These are phyloP conservation scores for Pseudoips prasinana DNA, from an alignment of 2,888 invertebrate genomes.

Conservation along the genomic window DNA sequence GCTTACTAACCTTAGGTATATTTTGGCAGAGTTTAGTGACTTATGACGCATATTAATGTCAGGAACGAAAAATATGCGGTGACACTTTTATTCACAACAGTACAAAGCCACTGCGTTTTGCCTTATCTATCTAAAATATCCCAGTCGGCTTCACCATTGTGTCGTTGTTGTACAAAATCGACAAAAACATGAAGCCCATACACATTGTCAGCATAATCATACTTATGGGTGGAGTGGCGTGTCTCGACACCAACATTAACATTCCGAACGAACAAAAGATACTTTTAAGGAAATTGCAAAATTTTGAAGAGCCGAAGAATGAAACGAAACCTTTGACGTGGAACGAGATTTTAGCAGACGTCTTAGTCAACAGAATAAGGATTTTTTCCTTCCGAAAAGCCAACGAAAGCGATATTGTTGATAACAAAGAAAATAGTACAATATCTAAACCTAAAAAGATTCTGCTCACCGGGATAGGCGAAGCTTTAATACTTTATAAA, in stretches of 20 bases:
- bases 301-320: slow-evolving; percentile 43
- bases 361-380: slow-evolving; percentile 60
- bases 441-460: slow-evolving; percentile 18
- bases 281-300: slow-evolving; percentile 65
- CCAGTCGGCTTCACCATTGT: slow-evolving; percentile 57
- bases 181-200: slow-evolving; percentile 58
- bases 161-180: slow-evolving; percentile 44
- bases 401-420: slow-evolving; percentile 28
- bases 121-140: slow-evolving; percentile 62
- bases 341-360: slow-evolving; percentile 67
- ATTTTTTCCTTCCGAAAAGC: slow-evolving; percentile 48
- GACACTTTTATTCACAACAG: slow-evolving; percentile 35
- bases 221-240: slow-evolving; percentile 46
- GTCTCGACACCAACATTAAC: slow-evolving; percentile 38
- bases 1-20: too few species aligned
- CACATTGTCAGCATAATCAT: slow-evolving; percentile 51
- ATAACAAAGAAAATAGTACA: slow-evolving; percentile 15
- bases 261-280: slow-evolving; percentile 47
- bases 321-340: slow-evolving; percentile 52
- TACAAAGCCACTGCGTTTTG: slow-evolving; percentile 49
- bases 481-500: slow-evolving; percentile 53
- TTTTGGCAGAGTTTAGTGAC: too few species aligned
- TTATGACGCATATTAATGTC: too few species aligned
- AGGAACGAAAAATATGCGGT: too few species aligned
- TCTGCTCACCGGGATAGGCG: slow-evolving; percentile 47